Evolutionary conservation across 2,888 invertebrate species (phyloP).

Genomic region (Endomychus coccineus): DNA sequence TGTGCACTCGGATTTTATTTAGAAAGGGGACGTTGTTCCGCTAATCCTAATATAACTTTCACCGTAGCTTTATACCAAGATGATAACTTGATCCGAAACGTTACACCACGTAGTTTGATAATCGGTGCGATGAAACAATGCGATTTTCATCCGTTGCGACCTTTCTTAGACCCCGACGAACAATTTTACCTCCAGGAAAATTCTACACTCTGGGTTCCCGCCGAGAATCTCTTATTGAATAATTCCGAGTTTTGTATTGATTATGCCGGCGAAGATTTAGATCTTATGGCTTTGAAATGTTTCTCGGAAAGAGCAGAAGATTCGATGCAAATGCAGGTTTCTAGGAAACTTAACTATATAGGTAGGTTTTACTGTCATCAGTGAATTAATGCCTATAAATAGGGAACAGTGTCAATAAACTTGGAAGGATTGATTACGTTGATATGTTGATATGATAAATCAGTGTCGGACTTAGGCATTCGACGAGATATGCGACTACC

Average conservation of each 20-base stretch:
- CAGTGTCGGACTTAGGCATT: too few species aligned
- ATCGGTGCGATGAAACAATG: conserved; percentile 21
- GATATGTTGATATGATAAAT: too few species aligned
- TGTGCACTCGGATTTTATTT: conserved; percentile 20
- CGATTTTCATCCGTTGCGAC: conserved; percentile 16
- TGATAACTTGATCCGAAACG: conserved; percentile 9
- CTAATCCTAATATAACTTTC: conserved; percentile 6
- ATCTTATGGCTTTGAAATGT: conserved; percentile 11
- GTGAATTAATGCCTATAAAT: too few species aligned
- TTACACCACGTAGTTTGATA: conserved; percentile 11
- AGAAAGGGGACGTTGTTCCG: conserved; percentile 9
- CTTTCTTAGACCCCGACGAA: conserved; percentile 14
- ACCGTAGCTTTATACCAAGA: conserved; percentile 17
- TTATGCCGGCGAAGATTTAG: conserved; percentile 4
- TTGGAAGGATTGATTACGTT: too few species aligned
- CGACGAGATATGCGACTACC: too few species aligned
- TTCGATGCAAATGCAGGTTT: too few species aligned
- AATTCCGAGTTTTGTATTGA: conserved; percentile 9
- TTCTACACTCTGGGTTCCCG: conserved; percentile 6
- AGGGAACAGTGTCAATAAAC: too few species aligned
- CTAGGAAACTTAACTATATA: conserved; percentile 9
- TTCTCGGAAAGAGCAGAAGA: too few species aligned
- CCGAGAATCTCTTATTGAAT: conserved; percentile 4
- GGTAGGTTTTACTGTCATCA: conserved; percentile 9
- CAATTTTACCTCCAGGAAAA: conserved; percentile 26